Conservation (phyloP, 2,888 invertebrate genomes). For the Phaonia tiefii region DNA sequence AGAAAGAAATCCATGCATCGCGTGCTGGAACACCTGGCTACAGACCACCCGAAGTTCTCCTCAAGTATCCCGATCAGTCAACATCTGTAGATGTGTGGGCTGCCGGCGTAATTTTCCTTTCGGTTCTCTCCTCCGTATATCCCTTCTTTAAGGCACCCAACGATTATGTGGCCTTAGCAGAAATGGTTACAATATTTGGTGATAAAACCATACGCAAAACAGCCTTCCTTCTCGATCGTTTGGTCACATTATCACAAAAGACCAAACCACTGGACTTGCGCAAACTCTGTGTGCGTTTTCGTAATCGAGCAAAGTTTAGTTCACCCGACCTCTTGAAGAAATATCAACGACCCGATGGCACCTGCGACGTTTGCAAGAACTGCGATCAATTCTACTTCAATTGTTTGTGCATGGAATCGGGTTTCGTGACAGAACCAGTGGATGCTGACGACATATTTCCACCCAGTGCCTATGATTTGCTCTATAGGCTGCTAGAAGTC, state of each 20-base stretch:
- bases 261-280: conserved; percentile 81
- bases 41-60: conserved; percentile 91
- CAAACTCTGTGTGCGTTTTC: conserved; percentile 80
- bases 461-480: conserved; percentile 87
- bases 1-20: conserved; percentile 86
- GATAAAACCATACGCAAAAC: conserved; percentile 85
- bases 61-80: conserved; percentile 90
- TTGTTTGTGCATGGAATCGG: conserved; percentile 79
- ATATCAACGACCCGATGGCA: conserved; percentile 73
- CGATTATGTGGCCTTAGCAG: conserved; percentile 89
- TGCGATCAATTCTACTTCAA: conserved; percentile 79
- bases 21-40: conserved; percentile 95
- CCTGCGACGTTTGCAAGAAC: conserved; percentile 77
- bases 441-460: conserved; percentile 82
- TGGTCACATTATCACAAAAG: conserved; percentile 82
- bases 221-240: conserved; percentile 84
- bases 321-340: conserved; percentile 74
- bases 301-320: conserved; percentile 77
- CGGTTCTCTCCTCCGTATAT: conserved; percentile 89
- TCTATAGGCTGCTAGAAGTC: conserved; percentile 87
- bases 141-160: conserved; percentile 92
- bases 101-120: conserved; percentile 90
- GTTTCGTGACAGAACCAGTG: conserved; percentile 74
- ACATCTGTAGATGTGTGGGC: conserved; percentile 95
- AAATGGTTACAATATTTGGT: conserved; percentile 91